Evolutionary conservation across 2,113 vertebrate species (phyloP).

Genomic region (Spheniscus mendiculus): DNA sequence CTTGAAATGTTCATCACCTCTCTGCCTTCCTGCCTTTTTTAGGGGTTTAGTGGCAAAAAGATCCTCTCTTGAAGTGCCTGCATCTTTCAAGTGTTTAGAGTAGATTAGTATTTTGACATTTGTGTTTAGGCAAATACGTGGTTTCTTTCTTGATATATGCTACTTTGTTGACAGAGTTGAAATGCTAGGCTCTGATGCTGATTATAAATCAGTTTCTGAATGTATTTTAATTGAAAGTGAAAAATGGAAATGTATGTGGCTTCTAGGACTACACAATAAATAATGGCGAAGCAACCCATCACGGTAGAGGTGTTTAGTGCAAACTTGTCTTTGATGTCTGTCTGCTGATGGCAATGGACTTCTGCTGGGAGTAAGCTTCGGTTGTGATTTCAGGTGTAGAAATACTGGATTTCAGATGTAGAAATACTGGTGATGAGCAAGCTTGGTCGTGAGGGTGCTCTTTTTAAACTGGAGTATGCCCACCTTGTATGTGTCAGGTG

Average conservation of each 20-base stretch:
- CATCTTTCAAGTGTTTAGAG: not conserved
- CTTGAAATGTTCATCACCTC: not conserved
- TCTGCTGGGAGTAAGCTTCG: not conserved
- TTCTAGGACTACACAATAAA: not conserved
- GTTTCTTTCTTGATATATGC: not conserved
- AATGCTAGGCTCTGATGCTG: not conserved
- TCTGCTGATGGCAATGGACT: not conserved
- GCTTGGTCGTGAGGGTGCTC: not conserved
- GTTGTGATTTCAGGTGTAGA: not conserved
- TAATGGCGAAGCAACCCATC: not conserved
- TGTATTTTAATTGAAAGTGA: not conserved
- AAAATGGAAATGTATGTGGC: not conserved
- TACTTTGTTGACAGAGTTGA: not conserved
- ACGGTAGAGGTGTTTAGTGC: fast-evolving
- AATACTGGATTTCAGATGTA: not conserved
- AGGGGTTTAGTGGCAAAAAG: not conserved
- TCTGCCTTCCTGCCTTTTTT: not conserved
- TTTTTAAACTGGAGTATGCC: not conserved
- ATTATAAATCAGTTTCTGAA: not conserved
- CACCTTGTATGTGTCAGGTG: not conserved
- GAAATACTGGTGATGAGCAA: not conserved
- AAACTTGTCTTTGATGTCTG: not conserved
- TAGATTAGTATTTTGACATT: not conserved
- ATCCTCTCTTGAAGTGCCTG: not conserved
- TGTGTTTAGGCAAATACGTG: not conserved